These are phyloP conservation scores for Diogma glabrata DNA, from an alignment of 2,888 invertebrate species.

Conservation along the genomic window DNA sequence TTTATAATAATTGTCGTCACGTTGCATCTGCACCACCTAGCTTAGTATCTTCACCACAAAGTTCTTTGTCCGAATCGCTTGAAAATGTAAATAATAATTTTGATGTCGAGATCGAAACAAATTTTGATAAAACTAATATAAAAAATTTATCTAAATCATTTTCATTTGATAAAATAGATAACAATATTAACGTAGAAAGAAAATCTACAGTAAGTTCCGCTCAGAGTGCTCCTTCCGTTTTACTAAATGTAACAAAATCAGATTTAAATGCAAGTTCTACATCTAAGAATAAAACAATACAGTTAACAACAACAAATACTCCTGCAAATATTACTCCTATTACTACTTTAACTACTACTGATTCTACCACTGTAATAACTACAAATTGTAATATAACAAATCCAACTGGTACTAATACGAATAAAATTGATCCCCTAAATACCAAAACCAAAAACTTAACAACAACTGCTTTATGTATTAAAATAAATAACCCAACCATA, in stretches of 20 bases:
- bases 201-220: too few species aligned
- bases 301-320: slow-evolving; percentile 12
- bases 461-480: slow-evolving; percentile 20
- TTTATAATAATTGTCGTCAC: not conserved
- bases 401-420: too few species aligned
- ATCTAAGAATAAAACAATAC: slow-evolving; percentile 12
- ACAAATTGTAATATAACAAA: too few species aligned
- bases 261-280: slow-evolving; percentile 17
- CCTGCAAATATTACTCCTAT: not conserved
- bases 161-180: too few species aligned
- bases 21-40: slow-evolving; percentile 3
- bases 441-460: too few species aligned
- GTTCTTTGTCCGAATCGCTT: not conserved
- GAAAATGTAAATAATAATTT: slow-evolving; percentile 1
- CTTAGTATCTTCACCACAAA: not conserved
- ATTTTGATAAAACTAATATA: not conserved
- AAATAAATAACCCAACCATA: slow-evolving; percentile 25
- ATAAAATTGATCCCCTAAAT: too few species aligned
- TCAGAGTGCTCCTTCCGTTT: too few species aligned
- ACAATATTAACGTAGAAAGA: too few species aligned
- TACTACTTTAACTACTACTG: slow-evolving; percentile 10
- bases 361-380: not conserved
- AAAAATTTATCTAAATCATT: too few species aligned
- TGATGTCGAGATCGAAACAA: not conserved
- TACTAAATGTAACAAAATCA: not conserved